A percentile compares a stretch with the other conserved stretches of the same genome.
Evolutionary conservation across 2,888 invertebrate species (phyloP).

Genomic region (Clitarchus hookeri): DNA sequence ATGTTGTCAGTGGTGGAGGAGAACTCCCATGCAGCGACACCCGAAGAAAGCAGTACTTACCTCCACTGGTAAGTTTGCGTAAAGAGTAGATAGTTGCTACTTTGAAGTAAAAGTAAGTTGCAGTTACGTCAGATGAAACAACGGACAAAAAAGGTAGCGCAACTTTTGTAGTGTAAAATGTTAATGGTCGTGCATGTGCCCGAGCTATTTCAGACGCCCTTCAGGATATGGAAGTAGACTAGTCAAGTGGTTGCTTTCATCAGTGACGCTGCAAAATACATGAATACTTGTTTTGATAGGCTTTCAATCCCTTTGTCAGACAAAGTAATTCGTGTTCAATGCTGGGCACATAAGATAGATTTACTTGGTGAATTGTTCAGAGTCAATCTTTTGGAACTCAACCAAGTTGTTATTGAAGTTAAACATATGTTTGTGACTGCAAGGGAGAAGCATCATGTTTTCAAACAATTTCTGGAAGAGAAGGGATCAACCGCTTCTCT

Average conservation of each 20-base stretch:
- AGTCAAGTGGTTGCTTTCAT: neutral
- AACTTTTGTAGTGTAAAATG: neutral
- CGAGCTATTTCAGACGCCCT: conserved; percentile 16
- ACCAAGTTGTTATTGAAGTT: neutral
- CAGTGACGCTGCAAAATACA: conserved; percentile 1
- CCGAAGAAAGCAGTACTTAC: neutral
- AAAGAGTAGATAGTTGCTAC: neutral
- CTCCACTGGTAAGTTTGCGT: too few relatives aligned
- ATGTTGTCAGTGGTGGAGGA: neutral
- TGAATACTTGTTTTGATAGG: neutral
- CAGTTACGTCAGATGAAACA: neutral
- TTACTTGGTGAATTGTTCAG: too few relatives aligned
- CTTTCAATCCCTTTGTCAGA: neutral
- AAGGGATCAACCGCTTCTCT: neutral
- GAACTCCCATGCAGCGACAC: neutral
- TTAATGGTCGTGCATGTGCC: neutral
- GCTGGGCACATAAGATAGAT: too few relatives aligned
- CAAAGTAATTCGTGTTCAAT: too few relatives aligned
- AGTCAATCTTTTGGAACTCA: too few relatives aligned
- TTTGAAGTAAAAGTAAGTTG: neutral
- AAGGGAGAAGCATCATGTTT: neutral
- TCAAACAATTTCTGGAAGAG: too few relatives aligned
- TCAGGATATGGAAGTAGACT: conserved; percentile 2
- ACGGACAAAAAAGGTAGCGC: neutral
- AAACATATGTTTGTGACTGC: neutral